phyloP scores from a whole-genome alignment of 1,140 invertebrate genomes.

The Magallana gigas region DNA sequence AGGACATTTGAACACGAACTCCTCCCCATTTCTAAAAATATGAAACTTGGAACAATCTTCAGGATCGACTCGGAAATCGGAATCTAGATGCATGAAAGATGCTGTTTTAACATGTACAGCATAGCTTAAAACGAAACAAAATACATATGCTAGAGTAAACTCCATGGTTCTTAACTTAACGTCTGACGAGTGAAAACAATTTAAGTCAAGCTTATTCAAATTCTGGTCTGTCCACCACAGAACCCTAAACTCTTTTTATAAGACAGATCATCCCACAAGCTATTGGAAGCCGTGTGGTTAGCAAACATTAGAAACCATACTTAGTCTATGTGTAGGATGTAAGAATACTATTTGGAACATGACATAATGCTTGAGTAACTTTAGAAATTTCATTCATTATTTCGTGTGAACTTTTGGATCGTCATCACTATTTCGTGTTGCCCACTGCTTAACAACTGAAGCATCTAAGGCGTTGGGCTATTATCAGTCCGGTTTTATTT shows the following conservation, averaged over 20 bases:
- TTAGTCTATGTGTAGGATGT: neutral
- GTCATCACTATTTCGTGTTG: neutral
- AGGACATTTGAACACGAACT: neutral
- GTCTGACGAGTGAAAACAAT: neutral
- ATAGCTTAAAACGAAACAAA: neutral
- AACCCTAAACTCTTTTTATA: neutral
- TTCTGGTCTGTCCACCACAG: neutral
- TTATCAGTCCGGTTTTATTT: neutral
- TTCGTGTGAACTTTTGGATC: neutral
- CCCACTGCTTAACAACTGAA: neutral
- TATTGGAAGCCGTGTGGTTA: neutral
- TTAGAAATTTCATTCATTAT: neutral
- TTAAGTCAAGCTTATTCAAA: too few relatives aligned
- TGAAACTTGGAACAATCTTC: neutral
- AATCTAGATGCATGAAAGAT: neutral
- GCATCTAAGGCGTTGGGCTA: neutral
- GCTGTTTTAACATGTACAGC: neutral
- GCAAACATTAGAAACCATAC: neutral
- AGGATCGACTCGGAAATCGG: neutral
- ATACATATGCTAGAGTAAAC: neutral
- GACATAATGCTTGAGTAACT: neutral
- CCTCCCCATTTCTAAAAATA: neutral
- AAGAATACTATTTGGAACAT: neutral
- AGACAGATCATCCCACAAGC: neutral
- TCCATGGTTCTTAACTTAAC: neutral